phyloP scores from a whole-genome alignment of 30 jellyfish, hydroid and myxozoan species.

The Turritopsis dohrnii region DNA sequence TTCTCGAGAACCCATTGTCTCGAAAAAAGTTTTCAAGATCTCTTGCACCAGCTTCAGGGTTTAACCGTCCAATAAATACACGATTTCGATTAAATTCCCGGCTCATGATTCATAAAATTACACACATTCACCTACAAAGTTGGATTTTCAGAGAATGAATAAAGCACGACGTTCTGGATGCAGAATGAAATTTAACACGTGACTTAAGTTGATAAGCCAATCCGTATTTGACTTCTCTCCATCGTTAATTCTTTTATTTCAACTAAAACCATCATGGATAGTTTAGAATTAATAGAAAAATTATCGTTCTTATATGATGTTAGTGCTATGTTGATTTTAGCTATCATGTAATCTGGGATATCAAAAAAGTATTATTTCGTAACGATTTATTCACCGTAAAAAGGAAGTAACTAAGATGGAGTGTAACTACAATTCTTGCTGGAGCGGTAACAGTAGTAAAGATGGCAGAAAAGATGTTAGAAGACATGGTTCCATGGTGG shows the following conservation, averaged over 20 bases:
- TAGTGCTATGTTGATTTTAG: too few relatives aligned
- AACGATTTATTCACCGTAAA: too few relatives aligned
- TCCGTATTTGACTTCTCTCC: not conserved
- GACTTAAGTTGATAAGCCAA: not conserved
- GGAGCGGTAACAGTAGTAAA: not conserved
- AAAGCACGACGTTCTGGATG: not conserved
- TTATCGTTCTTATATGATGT: too few relatives aligned
- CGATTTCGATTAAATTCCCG: slow-evolving; percentile 20
- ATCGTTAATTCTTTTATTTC: not conserved
- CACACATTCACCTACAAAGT: not conserved
- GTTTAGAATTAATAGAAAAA: too few relatives aligned
- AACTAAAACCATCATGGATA: not conserved
- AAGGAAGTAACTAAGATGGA: not conserved
- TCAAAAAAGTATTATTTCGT: too few relatives aligned
- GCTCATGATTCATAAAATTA: slow-evolving; percentile 1
- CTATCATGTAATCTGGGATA: too few relatives aligned
- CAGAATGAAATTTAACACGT: not conserved
- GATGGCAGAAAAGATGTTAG: not conserved
- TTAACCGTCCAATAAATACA: slow-evolving; percentile 87
- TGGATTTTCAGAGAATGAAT: not conserved
- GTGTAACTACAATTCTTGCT: not conserved
- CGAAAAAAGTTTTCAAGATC: slow-evolving; percentile 88
- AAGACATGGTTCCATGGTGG: not conserved
- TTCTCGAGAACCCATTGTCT: slow-evolving; percentile 82
- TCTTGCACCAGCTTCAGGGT: slow-evolving; percentile 82